Evolutionary conservation across 2,888 invertebrate genomes (phyloP), one percentile per base, ranked within the genome.

Genomic region (Coelinius sp.): DNA sequence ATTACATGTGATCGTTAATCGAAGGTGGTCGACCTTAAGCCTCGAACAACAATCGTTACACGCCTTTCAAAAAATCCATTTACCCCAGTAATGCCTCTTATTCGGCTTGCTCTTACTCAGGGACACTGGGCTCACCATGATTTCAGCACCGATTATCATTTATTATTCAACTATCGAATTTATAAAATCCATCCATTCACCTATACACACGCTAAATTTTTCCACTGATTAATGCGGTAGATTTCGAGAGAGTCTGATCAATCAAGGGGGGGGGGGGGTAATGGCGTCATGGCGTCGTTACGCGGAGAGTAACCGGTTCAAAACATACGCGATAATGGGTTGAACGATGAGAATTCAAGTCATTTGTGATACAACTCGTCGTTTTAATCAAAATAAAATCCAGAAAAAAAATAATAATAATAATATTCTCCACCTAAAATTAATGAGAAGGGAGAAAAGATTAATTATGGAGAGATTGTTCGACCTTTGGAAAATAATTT

Each of bases 261-360:
- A 31, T 59, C 35, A n/a, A 56, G n/a, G 14, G 12, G 20, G 3
- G 35, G 20, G 10, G 20, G 41, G n/a, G 41, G 17, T 62, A 67
- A 62, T 49, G 67, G 63, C 68, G 71, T 71, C 63, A 71, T 44
- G 56, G 46, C 59, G 49, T 71, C 71, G 66, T 71, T 71, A 71
- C 63, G 22, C 41, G 38, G 63, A 71, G 64, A 63, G 63, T 68
- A 71, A 71, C 71, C 63, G 71, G 71, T 71, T 62, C 63, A 67
- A 62, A 46, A 49, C 52, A 53, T 53, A 25, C 53, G 46, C 53
- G 53, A 53, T 25, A 53, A 53, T 53, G 17, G 12, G 27, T 31
- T 31, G 31, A 56, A 17, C 56, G 31, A 31, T 56, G 56, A 17
- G 31, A 56, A 56, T 27, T 56, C 27, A 27, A 17, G 27, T 27